phyloP scores from a whole-genome alignment of 1,140 invertebrate species.

The Ganaspis sp. region DNA sequence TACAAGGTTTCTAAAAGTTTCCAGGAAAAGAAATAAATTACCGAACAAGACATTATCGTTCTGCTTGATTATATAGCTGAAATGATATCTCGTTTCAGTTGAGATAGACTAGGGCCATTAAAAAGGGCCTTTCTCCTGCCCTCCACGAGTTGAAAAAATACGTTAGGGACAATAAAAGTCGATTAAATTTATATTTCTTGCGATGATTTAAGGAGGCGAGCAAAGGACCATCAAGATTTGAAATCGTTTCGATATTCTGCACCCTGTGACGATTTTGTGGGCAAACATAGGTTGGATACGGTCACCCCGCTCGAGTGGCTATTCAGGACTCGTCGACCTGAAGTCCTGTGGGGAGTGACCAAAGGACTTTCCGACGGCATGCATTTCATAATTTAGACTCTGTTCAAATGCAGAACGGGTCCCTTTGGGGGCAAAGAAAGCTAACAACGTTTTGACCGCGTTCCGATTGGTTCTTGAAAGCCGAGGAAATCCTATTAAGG shows the following conservation, averaged over 20 bases:
- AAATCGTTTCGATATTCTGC: slow-evolving; percentile 8
- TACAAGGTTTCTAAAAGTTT: background rate
- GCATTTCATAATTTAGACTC: background rate
- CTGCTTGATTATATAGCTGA: background rate
- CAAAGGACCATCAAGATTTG: slow-evolving; percentile 1
- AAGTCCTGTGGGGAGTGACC: slow-evolving; percentile 17
- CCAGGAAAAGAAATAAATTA: background rate
- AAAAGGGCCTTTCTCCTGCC: background rate
- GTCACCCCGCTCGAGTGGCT: slow-evolving; percentile 17
- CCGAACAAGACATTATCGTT: background rate
- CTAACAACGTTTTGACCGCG: slow-evolving; percentile 21
- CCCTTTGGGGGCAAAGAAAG: background rate
- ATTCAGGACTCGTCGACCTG: slow-evolving; percentile 3
- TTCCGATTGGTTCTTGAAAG: slow-evolving; percentile 21
- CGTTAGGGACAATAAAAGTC: slow-evolving; percentile 17
- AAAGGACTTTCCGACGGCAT: slow-evolving; percentile 24
- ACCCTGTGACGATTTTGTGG: slow-evolving; percentile 23
- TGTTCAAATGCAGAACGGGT: background rate
- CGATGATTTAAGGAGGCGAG: background rate
- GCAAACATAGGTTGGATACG: slow-evolving; percentile 15
- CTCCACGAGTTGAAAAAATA: too few species aligned
- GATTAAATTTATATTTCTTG: slow-evolving; percentile 22
- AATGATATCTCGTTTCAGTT: background rate
- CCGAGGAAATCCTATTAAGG: slow-evolving; percentile 26
- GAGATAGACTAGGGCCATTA: background rate